Conservation (phyloP, 2,797 vertebrate genomes). For the Eleutherodactylus coqui region DNA sequence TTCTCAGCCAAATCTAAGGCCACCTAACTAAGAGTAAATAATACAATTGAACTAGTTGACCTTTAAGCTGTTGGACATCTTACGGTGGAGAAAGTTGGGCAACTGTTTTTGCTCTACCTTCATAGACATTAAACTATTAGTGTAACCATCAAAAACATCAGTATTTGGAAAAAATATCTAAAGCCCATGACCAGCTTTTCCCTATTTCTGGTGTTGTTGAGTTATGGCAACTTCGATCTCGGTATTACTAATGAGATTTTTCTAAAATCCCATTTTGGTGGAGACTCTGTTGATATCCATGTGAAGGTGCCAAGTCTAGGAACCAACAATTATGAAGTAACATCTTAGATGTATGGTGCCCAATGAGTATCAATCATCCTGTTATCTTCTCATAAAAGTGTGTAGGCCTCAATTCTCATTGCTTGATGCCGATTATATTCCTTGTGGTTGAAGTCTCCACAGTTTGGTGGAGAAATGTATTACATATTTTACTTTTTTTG, state of each 20-base stretch:
- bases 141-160: neutral
- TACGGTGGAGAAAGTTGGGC: neutral
- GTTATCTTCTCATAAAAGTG: neutral
- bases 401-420: neutral
- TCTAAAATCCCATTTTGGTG: neutral
- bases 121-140: neutral
- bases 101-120: neutral
- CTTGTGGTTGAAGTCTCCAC: neutral
- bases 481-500: conserved; percentile 11
- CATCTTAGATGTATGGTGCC: neutral
- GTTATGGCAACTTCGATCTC: neutral
- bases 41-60: no score
- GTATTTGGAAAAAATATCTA: neutral
- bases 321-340: neutral
- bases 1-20: no score
- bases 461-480: neutral
- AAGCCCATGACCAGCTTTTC: neutral
- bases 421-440: neutral
- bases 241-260: neutral
- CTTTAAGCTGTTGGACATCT: no score
- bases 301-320: neutral
- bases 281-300: neutral
- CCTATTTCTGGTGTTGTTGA: neutral
- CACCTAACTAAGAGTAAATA: no score
- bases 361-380: neutral